phyloP scores from a whole-genome alignment of 2,888 invertebrate species.

The Eristalis arbustorum region DNA sequence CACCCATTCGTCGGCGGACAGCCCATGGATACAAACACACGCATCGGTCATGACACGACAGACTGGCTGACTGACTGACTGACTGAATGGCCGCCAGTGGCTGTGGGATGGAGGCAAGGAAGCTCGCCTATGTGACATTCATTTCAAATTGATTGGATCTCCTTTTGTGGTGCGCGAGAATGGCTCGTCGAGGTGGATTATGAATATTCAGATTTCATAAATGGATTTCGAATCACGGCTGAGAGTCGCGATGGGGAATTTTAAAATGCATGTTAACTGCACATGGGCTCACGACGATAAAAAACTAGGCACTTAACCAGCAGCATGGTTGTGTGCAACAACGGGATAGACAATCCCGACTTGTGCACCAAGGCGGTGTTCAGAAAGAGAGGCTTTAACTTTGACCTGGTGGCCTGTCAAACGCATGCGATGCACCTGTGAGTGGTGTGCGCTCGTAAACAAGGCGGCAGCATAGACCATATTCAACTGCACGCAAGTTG shows the following conservation, averaged over 20 bases:
- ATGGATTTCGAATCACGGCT: not conserved
- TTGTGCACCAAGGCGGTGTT: too few relatives aligned
- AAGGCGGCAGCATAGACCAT: too few relatives aligned
- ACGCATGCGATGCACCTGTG: too few relatives aligned
- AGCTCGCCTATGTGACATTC: conserved; percentile 52
- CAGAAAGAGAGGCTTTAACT: too few relatives aligned
- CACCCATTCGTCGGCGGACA: not conserved
- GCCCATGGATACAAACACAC: not conserved
- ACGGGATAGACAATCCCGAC: too few relatives aligned
- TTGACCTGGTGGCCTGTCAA: too few relatives aligned
- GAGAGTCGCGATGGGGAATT: not conserved
- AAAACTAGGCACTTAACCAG: too few relatives aligned
- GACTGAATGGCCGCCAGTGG: not conserved
- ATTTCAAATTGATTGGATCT: conserved; percentile 52
- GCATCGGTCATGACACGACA: not conserved
- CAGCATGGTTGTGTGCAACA: too few relatives aligned
- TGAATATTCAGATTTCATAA: conserved; percentile 20
- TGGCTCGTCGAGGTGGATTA: conserved; percentile 6
- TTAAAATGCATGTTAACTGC: conserved; percentile 5
- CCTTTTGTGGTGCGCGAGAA: conserved; percentile 32
- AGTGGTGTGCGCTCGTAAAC: too few relatives aligned
- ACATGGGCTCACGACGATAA: not conserved
- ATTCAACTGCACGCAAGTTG: too few relatives aligned
- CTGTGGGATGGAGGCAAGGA: conserved; percentile 18
- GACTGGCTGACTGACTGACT: not conserved